phyloP scores from a whole-genome alignment of 2,797 vertebrate genomes.

The Podargus strigoides region DNA sequence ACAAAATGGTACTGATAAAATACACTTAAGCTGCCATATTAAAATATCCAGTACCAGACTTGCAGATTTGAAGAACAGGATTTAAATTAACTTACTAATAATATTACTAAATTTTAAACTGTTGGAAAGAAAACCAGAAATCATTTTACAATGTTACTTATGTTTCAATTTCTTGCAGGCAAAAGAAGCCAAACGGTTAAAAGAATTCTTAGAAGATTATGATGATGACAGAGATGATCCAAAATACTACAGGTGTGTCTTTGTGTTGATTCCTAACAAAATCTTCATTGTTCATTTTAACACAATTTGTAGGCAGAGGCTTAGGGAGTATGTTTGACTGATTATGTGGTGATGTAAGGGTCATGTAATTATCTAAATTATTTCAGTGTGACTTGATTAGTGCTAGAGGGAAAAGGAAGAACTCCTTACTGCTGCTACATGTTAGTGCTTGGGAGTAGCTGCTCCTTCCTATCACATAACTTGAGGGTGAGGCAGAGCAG shows the following conservation, averaged over 20 bases:
- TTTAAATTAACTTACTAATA: not conserved
- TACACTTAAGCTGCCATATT: not conserved
- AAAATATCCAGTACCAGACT: not conserved
- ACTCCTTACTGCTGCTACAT: not conserved
- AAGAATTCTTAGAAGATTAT: conserved; percentile 98
- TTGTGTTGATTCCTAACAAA: not conserved
- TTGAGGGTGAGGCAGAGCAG: not conserved
- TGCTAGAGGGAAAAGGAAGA: not conserved
- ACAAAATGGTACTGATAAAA: not conserved
- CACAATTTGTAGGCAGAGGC: not conserved
- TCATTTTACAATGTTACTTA: not conserved
- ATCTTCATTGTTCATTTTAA: not conserved
- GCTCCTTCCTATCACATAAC: not conserved
- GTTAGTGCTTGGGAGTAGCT: not conserved
- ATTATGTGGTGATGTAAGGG: not conserved
- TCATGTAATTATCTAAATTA: not conserved
- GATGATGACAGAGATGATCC: conserved; percentile 98
- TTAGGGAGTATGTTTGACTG: not conserved
- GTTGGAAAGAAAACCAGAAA: not conserved
- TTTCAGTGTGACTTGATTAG: not conserved
- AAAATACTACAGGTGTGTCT: conserved; percentile 91
- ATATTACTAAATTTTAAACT: not conserved
- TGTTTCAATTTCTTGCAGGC: conserved; percentile 72
- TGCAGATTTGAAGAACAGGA: not conserved
- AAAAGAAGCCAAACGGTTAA: conserved; percentile 96